A percentile compares a stretch with the other conserved stretches of the same genome.
These are phyloP conservation scores for Andrena bucephala DNA, from an alignment of 2,888 invertebrate species.

Conservation along the genomic window DNA sequence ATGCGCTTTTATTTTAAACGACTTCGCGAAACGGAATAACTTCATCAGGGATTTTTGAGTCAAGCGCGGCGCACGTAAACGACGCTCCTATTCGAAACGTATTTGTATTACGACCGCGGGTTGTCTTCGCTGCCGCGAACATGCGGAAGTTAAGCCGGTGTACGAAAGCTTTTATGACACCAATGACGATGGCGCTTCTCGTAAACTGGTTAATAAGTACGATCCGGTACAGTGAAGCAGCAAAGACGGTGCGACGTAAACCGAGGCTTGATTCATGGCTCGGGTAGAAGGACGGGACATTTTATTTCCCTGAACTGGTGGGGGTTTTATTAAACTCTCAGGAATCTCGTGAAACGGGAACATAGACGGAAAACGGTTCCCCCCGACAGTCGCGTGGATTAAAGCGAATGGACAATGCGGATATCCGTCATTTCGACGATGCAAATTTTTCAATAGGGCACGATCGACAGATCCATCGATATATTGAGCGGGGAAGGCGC, in stretches of 20 bases:
- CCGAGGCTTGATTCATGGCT: conserved; percentile 16
- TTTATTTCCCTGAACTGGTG: conserved; percentile 8
- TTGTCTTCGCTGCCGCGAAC: background rate
- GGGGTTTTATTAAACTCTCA: conserved; percentile 2
- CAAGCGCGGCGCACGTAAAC: background rate
- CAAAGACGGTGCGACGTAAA: conserved; percentile 5
- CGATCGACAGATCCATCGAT: background rate
- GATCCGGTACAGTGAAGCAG: conserved; percentile 6
- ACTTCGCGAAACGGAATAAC: no score
- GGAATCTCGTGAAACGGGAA: background rate
- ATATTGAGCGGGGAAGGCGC: conserved; percentile 38
- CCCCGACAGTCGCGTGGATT: background rate
- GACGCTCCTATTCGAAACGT: conserved; percentile 1
- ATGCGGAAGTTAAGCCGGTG: background rate
- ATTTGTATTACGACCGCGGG: conserved; percentile 27
- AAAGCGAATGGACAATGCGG: background rate
- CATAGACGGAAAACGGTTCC: background rate
- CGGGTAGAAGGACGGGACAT: background rate
- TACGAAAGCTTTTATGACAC: conserved; percentile 40
- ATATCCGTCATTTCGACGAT: background rate
- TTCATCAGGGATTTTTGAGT: background rate
- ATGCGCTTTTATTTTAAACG: background rate
- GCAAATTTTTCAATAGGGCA: background rate
- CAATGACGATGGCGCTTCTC: conserved; percentile 33
- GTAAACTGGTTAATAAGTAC: conserved; percentile 48